Evolutionary conservation across 2,888 invertebrate genomes (phyloP).

Genomic region (Ophioninae sp.): DNA sequence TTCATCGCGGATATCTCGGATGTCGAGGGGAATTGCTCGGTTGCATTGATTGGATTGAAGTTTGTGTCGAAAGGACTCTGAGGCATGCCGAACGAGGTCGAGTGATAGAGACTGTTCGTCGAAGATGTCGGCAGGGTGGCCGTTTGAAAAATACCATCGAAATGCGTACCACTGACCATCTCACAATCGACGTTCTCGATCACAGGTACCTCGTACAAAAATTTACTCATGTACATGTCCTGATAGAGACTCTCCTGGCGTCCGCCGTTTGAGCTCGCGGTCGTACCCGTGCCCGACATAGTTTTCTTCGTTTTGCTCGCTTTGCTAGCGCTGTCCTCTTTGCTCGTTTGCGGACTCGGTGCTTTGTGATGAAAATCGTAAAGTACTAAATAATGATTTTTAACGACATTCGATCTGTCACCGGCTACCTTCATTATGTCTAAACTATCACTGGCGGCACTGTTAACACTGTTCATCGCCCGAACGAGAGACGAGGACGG

Average conservation of each 20-base stretch:
- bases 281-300: conserved; percentile 82
- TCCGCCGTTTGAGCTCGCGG: conserved; percentile 81
- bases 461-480: conserved; percentile 90
- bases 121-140: conserved; percentile 76
- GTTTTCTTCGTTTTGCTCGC: conserved; percentile 79
- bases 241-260: conserved; percentile 79
- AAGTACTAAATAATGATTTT: conserved; percentile 84
- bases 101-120: conserved; percentile 73
- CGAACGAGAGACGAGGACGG: conserved; percentile 83
- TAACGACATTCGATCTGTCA: conserved; percentile 73
- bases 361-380: conserved; percentile 87
- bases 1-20: conserved; percentile 73
- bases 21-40: conserved; percentile 77
- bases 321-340: conserved; percentile 78
- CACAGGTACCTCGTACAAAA: conserved; percentile 79
- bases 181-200: conserved; percentile 79
- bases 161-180: conserved; percentile 76
- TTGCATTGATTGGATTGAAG: conserved; percentile 75
- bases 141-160: conserved; percentile 73
- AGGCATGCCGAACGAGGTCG: conserved; percentile 65
- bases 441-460: conserved; percentile 82
- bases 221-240: conserved; percentile 78
- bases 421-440: conserved; percentile 82
- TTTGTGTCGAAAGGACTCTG: conserved; percentile 75
- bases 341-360: conserved; percentile 81